These are phyloP conservation scores for Diadumene lineata DNA, from an alignment of 92 coral and sea anemone genomes.

Conservation along the genomic window DNA sequence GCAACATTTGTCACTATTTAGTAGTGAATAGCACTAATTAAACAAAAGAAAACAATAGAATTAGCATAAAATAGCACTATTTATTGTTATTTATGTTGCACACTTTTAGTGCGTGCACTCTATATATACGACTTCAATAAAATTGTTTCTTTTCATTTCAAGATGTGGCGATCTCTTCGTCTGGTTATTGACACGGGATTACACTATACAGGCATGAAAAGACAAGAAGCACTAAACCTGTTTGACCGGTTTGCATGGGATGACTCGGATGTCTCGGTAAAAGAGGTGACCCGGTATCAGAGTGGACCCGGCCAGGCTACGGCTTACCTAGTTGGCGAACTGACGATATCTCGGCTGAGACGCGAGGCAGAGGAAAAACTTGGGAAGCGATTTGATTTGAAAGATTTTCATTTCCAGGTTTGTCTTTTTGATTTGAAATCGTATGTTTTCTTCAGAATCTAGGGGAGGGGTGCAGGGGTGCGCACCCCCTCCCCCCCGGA, in stretches of 20 bases:
- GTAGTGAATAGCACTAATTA: too few species aligned
- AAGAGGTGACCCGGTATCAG: constrained; percentile 79
- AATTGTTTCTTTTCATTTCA: not conserved
- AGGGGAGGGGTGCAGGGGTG: too few species aligned
- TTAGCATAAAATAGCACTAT: too few species aligned
- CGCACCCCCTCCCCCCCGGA: too few species aligned
- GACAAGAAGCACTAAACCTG: constrained; percentile 70
- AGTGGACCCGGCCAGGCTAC: constrained; percentile 74
- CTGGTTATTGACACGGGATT: constrained; percentile 89
- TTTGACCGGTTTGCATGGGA: constrained; percentile 89
- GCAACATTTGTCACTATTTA: too few species aligned
- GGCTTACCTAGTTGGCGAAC: constrained; percentile 65
- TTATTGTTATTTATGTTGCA: too few species aligned
- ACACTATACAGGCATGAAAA: constrained; percentile 74
- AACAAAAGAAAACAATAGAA: too few species aligned
- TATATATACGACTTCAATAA: not conserved
- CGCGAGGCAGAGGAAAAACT: constrained; percentile 43
- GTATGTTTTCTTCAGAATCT: too few species aligned
- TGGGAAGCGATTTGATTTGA: constrained; percentile 42
- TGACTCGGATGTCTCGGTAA: constrained; percentile 74
- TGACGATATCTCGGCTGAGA: constrained; percentile 50
- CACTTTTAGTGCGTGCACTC: too few species aligned
- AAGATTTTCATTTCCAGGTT: constrained; percentile 70
- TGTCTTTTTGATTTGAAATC: not conserved
- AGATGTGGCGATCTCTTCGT: constrained; percentile 92